Base-by-base conservation (phyloP, 1,140 invertebrate species). In the Drosophila miranda region DNA sequence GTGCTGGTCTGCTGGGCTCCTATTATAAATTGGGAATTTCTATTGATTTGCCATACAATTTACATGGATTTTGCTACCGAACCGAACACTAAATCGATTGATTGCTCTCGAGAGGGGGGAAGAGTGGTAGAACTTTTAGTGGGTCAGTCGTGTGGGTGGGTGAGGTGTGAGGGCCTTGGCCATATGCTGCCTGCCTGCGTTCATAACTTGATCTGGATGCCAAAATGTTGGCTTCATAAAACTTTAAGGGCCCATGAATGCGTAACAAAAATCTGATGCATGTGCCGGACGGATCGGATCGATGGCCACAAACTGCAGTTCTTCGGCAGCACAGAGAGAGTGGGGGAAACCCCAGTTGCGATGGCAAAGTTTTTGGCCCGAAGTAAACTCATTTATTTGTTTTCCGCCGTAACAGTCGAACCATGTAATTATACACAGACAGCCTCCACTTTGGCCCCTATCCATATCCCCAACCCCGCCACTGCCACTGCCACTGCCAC, bases 361-460 rank as follows among this genome's bases (percentile, higher is more conserved):
- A 16, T 53, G 59, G 44, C 73, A 86, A 84, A 83, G 46, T 57
- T 86, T 86, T 80, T 71, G 44, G 23, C 21, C 26, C 30, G 44
- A 77, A 49, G 50, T 64, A 84, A 86, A 86, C 77, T 86, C 81
- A 86, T 86, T 86, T 87, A 87, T 86, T 86, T 86, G 81, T 81
- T 81, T 86, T 86, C 73, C 82, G 77, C 41, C 77, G 66, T 81
- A 82, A 86, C 82, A 81, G 82, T 86, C 81, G 81, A 86, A 86
- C 81, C 81, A 87, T 86, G 82, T 86, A 86, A 86, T 86, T 86
- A 86, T 86, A 86, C 82, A 86, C 74, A 86, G 82, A 86, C 77
- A 86, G 81, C 38, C 26, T n/a, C 21, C 41, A 7, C 44, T 52
- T 38, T 38, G 2, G 9, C 21, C 28, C 26, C 34, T 1, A 28